Evolutionary conservation across 2,797 vertebrate genomes (phyloP).

Genomic region (Ambastaia sidthimunki): DNA sequence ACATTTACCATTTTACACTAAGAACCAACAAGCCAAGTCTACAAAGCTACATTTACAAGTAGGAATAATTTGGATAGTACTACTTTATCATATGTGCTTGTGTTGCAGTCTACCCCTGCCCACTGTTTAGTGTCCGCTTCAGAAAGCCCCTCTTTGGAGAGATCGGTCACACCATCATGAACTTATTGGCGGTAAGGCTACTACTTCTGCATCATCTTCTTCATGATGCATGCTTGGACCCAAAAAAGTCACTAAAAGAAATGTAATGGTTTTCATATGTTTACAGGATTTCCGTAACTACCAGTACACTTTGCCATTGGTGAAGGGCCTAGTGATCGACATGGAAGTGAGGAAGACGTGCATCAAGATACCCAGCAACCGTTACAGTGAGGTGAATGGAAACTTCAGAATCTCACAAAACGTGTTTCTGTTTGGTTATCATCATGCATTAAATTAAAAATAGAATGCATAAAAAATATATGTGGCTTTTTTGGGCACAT

Average conservation of each 20-base stretch:
- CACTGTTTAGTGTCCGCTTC: constrained; percentile 96
- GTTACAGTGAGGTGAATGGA: constrained; percentile 90
- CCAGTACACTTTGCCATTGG: constrained; percentile 94
- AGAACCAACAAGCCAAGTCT: too few relatives aligned
- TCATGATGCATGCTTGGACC: not conserved
- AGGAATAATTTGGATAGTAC: too few relatives aligned
- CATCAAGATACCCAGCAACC: constrained; percentile 98
- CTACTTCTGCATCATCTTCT: not conserved
- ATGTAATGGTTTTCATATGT: not conserved
- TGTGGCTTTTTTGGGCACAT: not conserved
- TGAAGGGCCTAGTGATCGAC: constrained; percentile 94
- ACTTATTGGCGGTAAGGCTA: constrained; percentile 92
- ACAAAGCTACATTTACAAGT: too few relatives aligned
- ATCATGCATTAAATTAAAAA: not conserved
- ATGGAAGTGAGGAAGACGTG: constrained; percentile 98
- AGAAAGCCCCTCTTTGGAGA: constrained; percentile 97
- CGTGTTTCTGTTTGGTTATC: not conserved
- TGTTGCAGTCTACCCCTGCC: constrained; percentile 94
- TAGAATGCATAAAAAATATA: not conserved
- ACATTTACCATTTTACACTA: too few relatives aligned
- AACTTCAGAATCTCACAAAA: not conserved
- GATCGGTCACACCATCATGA: constrained; percentile 99
- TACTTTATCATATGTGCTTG: constrained; percentile 37
- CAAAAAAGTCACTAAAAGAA: not conserved
- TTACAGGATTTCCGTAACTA: constrained; percentile 96